Percentiles rank a stretch among this genome's conserved stretches.
phyloP scores from a whole-genome alignment of 1,140 invertebrate genomes.

The Penaeus indicus region DNA sequence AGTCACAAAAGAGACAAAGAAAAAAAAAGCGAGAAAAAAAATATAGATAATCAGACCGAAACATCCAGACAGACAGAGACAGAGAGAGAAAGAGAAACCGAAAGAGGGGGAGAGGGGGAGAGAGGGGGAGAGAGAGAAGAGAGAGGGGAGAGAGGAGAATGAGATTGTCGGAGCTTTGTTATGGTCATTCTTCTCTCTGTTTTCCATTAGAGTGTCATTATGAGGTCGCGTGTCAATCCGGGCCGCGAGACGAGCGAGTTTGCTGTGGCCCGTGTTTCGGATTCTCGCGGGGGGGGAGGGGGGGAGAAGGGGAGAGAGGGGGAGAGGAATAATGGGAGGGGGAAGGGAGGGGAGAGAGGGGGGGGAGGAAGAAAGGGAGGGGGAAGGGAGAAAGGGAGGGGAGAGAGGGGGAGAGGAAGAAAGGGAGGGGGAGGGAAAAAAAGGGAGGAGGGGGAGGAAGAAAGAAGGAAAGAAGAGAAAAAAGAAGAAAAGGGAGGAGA shows the following conservation, averaged over 20 bases:
- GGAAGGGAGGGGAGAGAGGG: no score
- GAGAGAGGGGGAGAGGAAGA: neutral
- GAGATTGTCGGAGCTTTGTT: constrained; percentile 51
- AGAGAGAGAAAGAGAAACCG: neutral
- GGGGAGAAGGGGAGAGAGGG: neutral
- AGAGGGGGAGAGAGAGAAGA: neutral
- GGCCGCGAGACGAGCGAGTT: constrained; percentile 15
- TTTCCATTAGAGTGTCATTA: constrained; percentile 48
- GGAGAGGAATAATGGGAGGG: neutral
- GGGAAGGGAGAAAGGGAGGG: neutral
- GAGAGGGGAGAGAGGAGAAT: neutral
- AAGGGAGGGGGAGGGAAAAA: no score
- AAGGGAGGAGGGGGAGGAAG: no score
- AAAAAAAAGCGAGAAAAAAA: neutral
- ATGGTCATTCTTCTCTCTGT: constrained; percentile 57
- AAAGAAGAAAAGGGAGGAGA: neutral
- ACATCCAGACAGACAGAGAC: neutral
- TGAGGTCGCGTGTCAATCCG: constrained; percentile 42
- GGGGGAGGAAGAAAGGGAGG: neutral
- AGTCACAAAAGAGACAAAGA: neutral
- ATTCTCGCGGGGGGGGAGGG: neutral
- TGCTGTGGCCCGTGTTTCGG: constrained; percentile 40
- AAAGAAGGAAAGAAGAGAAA: neutral
- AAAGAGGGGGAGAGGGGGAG: neutral
- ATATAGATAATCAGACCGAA: constrained; percentile 5